A percentile compares a stretch with the other conserved stretches of the same genome.
These are phyloP conservation scores for Alca torda DNA, from an alignment of 2,797 vertebrate species.

Conservation along the genomic window DNA sequence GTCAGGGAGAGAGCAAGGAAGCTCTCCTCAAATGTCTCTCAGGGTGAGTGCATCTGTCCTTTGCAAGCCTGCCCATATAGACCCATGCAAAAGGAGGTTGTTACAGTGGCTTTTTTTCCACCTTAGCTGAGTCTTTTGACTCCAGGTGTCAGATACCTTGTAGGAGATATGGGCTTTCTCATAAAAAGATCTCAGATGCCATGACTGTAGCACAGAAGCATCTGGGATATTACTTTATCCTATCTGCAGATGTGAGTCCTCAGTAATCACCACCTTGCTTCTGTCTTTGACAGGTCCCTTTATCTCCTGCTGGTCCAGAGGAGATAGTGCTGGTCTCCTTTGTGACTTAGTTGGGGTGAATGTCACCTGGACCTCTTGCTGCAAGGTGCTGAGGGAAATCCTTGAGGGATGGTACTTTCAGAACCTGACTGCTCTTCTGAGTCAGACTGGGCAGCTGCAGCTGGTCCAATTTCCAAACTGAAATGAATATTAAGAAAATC, in stretches of 20 bases:
- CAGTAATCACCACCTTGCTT: neutral
- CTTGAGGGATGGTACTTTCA: neutral
- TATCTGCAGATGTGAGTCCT: neutral
- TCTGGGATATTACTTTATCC: neutral
- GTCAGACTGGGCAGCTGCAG: neutral
- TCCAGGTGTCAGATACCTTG: neutral
- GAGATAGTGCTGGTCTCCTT: neutral
- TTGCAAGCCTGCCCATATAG: neutral
- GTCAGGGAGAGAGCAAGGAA: neutral
- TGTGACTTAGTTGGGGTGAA: neutral
- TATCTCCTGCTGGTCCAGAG: neutral
- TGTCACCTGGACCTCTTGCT: rapidly evolving
- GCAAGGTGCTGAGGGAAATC: neutral
- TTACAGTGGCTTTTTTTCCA: neutral
- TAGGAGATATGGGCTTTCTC: neutral
- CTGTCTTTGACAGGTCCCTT: neutral
- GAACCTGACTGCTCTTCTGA: neutral
- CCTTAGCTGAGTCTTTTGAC: neutral
- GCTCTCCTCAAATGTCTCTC: neutral
- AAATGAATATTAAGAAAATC: neutral
- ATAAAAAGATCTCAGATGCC: neutral
- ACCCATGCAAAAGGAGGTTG: neutral
- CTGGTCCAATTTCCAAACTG: neutral
- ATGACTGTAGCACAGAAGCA: neutral
- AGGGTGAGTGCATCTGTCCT: neutral